Evolutionary conservation across 1,140 invertebrate species (phyloP).

Genomic region (Leptestheria dahalacensis): DNA sequence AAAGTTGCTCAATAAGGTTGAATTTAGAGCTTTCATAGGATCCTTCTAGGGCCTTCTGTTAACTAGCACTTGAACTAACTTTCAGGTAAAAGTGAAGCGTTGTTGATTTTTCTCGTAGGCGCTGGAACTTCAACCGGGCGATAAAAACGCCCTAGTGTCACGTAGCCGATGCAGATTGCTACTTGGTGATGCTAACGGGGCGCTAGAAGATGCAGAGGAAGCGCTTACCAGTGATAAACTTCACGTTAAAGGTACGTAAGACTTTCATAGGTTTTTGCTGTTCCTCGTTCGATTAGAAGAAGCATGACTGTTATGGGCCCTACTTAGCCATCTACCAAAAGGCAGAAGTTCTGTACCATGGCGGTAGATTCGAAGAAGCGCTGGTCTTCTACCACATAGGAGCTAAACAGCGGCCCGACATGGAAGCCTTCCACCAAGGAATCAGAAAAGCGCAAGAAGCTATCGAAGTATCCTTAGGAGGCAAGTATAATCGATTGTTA

Average conservation of each 20-base stretch:
- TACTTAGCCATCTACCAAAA: slow-evolving; percentile 66
- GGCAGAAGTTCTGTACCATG: slow-evolving; percentile 79
- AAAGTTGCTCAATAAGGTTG: slow-evolving; percentile 14
- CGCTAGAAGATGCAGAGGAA: slow-evolving; percentile 66
- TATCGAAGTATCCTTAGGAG: slow-evolving; percentile 79
- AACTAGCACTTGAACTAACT: too few relatives aligned
- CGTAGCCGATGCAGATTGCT: slow-evolving; percentile 79
- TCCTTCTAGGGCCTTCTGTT: too few relatives aligned
- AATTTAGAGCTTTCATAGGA: not conserved
- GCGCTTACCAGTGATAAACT: slow-evolving; percentile 58
- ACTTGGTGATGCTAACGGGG: slow-evolving; percentile 64
- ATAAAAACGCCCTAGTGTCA: slow-evolving; percentile 70
- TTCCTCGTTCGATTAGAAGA: not conserved
- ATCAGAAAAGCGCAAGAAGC: slow-evolving; percentile 88
- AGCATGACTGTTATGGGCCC: not conserved
- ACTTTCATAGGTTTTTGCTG: not conserved
- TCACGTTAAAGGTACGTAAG: slow-evolving; percentile 52
- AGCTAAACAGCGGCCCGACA: slow-evolving; percentile 62
- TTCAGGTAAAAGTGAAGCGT: too few relatives aligned
- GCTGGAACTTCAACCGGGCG: slow-evolving; percentile 64
- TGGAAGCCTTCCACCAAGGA: slow-evolving; percentile 70
- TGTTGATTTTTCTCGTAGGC: slow-evolving; percentile 41
- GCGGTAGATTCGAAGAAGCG: slow-evolving; percentile 84
- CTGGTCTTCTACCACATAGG: slow-evolving; percentile 82
- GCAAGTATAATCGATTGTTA: slow-evolving; percentile 24